Conservation (phyloP, 2,797 vertebrate genomes). For the Adrianichthys oophorus region DNA sequence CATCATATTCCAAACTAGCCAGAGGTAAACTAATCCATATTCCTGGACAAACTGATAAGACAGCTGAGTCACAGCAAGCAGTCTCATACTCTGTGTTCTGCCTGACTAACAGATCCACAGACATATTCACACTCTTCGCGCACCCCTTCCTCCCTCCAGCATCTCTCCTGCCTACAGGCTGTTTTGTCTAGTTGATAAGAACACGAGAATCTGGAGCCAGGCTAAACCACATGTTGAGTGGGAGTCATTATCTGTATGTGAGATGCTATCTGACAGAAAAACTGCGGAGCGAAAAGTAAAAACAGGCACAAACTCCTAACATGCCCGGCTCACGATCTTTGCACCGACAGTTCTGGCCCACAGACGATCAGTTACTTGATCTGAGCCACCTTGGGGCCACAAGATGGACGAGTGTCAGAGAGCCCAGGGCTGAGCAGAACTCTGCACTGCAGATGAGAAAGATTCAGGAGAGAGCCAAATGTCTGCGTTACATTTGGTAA, state of each 20-base stretch:
- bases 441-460: neutral
- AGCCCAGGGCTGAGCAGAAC: conserved; percentile 1
- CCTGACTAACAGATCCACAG: neutral
- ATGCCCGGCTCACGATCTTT: conserved; percentile 12
- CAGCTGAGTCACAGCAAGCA: neutral
- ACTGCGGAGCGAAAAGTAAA: conserved; percentile 18
- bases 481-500: neutral
- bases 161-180: conserved; percentile 2
- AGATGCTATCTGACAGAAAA: conserved; percentile 39
- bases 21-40: neutral
- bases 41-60: conserved; percentile 1
- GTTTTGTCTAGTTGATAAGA: conserved; percentile 40
- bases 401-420: conserved; percentile 3
- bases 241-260: conserved; percentile 30
- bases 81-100: neutral
- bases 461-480: conserved; percentile 5
- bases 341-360: neutral
- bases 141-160: neutral
- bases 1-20: neutral
- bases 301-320: conserved; percentile 5
- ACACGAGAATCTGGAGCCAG: conserved; percentile 13
- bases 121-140: neutral
- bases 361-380: conserved; percentile 16
- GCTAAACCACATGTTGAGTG: conserved; percentile 29
- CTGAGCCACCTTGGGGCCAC: conserved; percentile 4